Conservation (phyloP, 2,888 invertebrate species). For the Hymenopus coronatus region DNA sequence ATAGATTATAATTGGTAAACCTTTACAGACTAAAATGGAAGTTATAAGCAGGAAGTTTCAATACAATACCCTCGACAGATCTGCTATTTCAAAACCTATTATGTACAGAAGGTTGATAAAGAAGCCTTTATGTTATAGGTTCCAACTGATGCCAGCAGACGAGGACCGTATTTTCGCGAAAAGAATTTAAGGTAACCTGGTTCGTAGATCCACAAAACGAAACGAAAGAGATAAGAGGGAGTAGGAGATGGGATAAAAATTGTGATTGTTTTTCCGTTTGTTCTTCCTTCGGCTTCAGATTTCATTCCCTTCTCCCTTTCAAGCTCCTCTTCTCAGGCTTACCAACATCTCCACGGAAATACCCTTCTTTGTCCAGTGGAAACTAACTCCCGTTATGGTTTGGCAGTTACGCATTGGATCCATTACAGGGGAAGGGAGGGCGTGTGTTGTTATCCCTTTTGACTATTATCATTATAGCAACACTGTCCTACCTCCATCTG, state of each 20-base stretch:
- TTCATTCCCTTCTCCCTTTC: not conserved
- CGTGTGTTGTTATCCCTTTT: not conserved
- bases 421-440: not conserved
- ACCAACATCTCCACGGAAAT: not conserved
- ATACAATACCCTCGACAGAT: too few relatives aligned
- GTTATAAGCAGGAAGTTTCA: too few relatives aligned
- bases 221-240: not conserved
- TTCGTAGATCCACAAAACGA: not conserved
- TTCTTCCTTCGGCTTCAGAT: not conserved
- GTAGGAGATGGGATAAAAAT: conserved; percentile 24
- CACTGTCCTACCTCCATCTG: not conserved
- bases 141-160: too few relatives aligned
- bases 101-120: too few relatives aligned
- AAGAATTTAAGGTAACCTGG: not conserved
- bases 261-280: conserved; percentile 25
- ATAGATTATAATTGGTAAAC: too few relatives aligned
- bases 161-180: not conserved
- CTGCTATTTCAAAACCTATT: too few relatives aligned
- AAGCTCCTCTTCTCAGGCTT: not conserved
- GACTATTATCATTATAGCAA: not conserved
- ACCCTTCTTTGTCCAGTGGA: not conserved
- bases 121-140: too few relatives aligned
- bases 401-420: not conserved
- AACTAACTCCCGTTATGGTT: not conserved
- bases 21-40: too few relatives aligned